These are phyloP conservation scores for Lepidurus couesii DNA, from an alignment of 1,140 invertebrate species.

Conservation along the genomic window DNA sequence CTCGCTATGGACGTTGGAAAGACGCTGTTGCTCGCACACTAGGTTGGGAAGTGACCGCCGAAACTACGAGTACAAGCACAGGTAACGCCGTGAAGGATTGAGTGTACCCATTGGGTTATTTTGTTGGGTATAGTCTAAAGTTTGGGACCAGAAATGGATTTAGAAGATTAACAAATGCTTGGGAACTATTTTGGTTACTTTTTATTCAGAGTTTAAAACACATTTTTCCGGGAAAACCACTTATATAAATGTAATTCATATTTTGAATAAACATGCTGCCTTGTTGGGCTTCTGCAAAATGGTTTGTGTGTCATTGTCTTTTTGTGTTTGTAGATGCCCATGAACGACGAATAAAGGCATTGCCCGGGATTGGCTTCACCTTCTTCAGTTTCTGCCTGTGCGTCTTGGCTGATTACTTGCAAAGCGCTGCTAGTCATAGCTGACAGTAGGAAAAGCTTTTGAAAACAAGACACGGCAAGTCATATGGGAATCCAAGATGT, in stretches of 20 bases:
- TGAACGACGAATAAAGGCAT: constrained; percentile 7
- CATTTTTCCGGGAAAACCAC: neutral
- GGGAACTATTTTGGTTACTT: neutral
- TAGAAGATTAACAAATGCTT: neutral
- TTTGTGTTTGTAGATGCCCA: constrained; percentile 8
- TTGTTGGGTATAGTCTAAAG: neutral
- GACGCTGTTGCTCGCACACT: constrained; percentile 82
- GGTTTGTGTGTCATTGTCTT: neutral
- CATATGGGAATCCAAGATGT: constrained; percentile 2
- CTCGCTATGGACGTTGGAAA: constrained; percentile 82
- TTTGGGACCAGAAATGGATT: neutral
- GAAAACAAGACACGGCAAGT: neutral
- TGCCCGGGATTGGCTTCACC: neutral
- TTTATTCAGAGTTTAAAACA: neutral
- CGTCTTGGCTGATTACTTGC: constrained; percentile 4
- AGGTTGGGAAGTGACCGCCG: constrained; percentile 60
- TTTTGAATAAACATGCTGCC: neutral
- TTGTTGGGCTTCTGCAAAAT: neutral
- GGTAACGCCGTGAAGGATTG: neutral
- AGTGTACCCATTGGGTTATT: neutral
- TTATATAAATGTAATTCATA: neutral
- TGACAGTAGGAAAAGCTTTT: neutral
- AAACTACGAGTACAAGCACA: constrained; percentile 14
- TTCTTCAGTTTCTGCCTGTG: neutral
- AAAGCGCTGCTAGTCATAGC: neutral